Evolutionary conservation across 2,797 vertebrate species (phyloP).

Genomic region (Alcedo quadribrachys): DNA sequence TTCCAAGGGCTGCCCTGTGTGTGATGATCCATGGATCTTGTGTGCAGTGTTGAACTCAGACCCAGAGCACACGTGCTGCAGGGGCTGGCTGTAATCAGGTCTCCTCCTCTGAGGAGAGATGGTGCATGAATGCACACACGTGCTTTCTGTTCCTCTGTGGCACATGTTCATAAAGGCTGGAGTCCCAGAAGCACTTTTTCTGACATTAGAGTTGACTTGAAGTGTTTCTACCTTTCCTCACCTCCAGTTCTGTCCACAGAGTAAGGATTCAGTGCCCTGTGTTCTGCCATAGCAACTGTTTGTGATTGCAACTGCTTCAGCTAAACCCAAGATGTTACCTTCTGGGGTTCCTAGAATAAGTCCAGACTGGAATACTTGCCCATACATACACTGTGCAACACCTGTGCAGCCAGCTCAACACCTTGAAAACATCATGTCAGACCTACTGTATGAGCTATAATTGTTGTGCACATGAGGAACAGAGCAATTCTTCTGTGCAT

Average conservation of each 20-base stretch:
- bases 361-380: neutral
- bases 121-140: fast-evolving
- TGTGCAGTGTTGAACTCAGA: fast-evolving
- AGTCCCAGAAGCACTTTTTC: neutral
- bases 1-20: neutral
- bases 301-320: neutral
- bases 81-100: neutral
- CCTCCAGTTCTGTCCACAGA: neutral
- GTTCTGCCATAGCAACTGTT: neutral
- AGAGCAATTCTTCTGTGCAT: neutral
- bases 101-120: neutral
- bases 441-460: neutral
- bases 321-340: neutral
- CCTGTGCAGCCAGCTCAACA: neutral
- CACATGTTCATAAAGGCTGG: neutral
- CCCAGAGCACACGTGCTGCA: neutral
- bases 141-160: neutral
- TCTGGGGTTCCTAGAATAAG: neutral
- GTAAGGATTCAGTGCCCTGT: neutral
- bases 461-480: neutral
- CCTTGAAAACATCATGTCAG: neutral
- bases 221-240: neutral
- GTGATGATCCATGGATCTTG: neutral
- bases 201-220: neutral
- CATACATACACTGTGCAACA: neutral